Conservation (phyloP, 30 jellyfish, hydroid and myxozoan genomes). For the Aurelia coerulea region DNA sequence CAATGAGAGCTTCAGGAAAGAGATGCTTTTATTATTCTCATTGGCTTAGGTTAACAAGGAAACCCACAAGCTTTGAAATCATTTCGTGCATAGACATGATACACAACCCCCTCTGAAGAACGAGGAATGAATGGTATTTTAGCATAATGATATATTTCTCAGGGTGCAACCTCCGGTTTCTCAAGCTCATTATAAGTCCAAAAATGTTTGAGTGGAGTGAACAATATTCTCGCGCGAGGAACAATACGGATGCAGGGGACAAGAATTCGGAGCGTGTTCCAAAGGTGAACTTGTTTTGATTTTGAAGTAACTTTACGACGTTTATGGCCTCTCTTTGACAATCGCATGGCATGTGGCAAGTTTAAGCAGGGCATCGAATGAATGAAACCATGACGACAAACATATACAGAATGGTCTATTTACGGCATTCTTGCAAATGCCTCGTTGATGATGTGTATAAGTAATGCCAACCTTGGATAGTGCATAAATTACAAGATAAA, state of each 20-base stretch:
- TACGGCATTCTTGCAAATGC: slow-evolving; percentile 11
- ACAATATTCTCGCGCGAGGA: slow-evolving; percentile 15
- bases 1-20: too few species aligned
- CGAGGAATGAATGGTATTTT: slow-evolving; percentile 49
- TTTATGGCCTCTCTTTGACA: slow-evolving; percentile 28
- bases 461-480: background rate
- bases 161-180: slow-evolving; percentile 58
- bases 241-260: slow-evolving; percentile 22
- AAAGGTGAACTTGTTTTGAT: slow-evolving; percentile 1
- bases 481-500: background rate
- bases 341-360: slow-evolving; percentile 25
- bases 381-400: slow-evolving; percentile 67
- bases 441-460: background rate
- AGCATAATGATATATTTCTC: slow-evolving; percentile 14
- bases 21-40: too few species aligned
- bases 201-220: background rate
- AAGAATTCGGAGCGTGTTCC: slow-evolving; percentile 15
- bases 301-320: slow-evolving; percentile 9
- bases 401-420: slow-evolving; percentile 25
- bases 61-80: too few species aligned
- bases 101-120: slow-evolving; percentile 28
- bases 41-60: too few species aligned
- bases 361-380: background rate
- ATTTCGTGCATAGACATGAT: background rate
- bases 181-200: background rate